Evolutionary conservation across 2,888 invertebrate species (phyloP).

Genomic region (Nomada fabriciana): DNA sequence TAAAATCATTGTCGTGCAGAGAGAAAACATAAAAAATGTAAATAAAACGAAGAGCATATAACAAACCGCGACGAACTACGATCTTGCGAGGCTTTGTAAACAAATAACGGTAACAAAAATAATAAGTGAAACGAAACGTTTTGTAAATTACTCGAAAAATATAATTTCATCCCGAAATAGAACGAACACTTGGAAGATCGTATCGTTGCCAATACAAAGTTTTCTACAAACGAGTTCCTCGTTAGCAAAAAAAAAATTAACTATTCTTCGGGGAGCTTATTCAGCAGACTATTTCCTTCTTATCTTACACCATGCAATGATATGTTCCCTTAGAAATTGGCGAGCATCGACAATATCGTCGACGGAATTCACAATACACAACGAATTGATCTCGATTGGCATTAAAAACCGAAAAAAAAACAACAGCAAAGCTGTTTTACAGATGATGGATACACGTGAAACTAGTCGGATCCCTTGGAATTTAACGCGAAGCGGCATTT

Average conservation of each 20-base stretch:
- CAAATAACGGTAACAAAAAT: not conserved
- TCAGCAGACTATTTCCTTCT: slow-evolving; percentile 15
- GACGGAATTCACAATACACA: slow-evolving; percentile 18
- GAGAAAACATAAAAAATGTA: not conserved
- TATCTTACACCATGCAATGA: slow-evolving; percentile 18
- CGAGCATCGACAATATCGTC: not conserved
- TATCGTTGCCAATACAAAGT: not conserved
- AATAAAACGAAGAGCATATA: not conserved
- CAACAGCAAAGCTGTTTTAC: not conserved
- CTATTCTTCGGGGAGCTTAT: not conserved
- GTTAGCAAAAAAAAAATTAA: not conserved
- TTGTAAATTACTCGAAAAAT: slow-evolving; percentile 5
- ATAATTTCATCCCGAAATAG: not conserved
- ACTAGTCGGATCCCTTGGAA: slow-evolving; percentile 12
- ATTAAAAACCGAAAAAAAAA: not conserved
- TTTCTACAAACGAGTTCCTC: not conserved
- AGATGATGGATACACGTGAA: slow-evolving; percentile 18
- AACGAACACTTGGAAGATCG: not conserved
- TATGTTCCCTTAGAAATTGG: slow-evolving; percentile 35
- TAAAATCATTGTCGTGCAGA: not conserved
- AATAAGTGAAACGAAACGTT: not conserved
- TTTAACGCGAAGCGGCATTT: slow-evolving; percentile 17
- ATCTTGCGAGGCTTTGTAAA: not conserved
- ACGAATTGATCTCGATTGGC: slow-evolving; percentile 14
- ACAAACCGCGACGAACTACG: not conserved